phyloP scores from a whole-genome alignment of 2,113 vertebrate genomes.

The Deroptyus accipitrinus region DNA sequence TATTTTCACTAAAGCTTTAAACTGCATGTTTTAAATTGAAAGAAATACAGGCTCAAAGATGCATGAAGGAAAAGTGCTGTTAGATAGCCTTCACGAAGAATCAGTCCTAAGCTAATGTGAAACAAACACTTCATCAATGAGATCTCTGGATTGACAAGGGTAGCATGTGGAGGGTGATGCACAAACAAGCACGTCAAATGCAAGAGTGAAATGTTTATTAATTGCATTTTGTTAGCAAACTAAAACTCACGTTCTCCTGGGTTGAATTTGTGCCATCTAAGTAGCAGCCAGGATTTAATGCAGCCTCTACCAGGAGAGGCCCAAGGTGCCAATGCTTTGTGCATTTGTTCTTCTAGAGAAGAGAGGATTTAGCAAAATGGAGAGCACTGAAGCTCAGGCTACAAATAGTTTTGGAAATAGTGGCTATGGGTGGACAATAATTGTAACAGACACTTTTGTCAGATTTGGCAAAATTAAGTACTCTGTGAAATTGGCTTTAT shows the following conservation, averaged over 20 bases:
- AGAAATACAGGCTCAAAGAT: neutral
- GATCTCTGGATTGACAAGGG: neutral
- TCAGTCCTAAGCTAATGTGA: neutral
- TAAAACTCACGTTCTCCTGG: neutral
- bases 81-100: neutral
- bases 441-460: neutral
- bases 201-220: neutral
- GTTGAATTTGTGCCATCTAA: neutral
- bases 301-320: neutral
- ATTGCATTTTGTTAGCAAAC: neutral
- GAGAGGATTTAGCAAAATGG: neutral
- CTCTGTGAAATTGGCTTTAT: neutral
- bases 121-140: neutral
- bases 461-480: neutral
- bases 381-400: neutral
- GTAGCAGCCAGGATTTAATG: neutral
- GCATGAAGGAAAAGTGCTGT: neutral
- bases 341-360: neutral
- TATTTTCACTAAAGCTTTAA: neutral
- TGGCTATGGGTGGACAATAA: neutral
- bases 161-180: neutral
- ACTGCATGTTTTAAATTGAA: neutral
- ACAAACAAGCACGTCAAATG: neutral
- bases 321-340: fast-evolving
- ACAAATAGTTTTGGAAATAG: neutral